Percentiles rank a stretch among this genome's conserved stretches.
Evolutionary conservation across 2,888 invertebrate species (phyloP).

Genomic region (Strigamia crassipes): DNA sequence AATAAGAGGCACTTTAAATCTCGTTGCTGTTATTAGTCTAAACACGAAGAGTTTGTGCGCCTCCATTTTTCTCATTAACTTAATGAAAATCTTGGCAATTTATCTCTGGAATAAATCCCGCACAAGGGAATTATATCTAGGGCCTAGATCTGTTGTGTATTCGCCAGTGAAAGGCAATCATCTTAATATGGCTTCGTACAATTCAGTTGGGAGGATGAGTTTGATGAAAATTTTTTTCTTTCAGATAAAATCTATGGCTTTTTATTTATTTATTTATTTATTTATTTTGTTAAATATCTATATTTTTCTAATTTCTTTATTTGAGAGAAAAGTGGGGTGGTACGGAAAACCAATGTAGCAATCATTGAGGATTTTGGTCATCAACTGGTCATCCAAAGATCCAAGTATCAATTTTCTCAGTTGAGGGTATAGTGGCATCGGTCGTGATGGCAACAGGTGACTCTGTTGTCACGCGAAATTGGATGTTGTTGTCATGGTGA

Average conservation of each 20-base stretch:
- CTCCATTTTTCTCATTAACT: constrained; percentile 16
- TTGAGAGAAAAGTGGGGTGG: not conserved
- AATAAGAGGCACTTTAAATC: constrained; percentile 21
- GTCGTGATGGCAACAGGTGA: constrained; percentile 8
- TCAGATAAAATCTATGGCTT: not conserved
- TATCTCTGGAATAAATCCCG: constrained; percentile 11
- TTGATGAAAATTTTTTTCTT: constrained; percentile 1
- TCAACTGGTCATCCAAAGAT: constrained; percentile 12
- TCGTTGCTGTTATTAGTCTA: constrained; percentile 21
- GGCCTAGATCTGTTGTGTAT: constrained; percentile 9
- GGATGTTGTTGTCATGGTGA: constrained; percentile 16
- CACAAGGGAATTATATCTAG: constrained; percentile 11
- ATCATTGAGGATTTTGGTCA: constrained; percentile 12
- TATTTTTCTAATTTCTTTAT: not conserved
- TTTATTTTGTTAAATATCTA: no score
- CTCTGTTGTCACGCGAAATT: constrained; percentile 11
- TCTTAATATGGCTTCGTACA: constrained; percentile 16
- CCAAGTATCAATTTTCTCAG: constrained; percentile 16
- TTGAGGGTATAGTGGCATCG: not conserved
- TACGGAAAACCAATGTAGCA: not conserved
- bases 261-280: no score
- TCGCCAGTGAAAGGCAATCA: constrained; percentile 21
- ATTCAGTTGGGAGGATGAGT: constrained; percentile 5
- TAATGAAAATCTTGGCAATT: constrained; percentile 21
- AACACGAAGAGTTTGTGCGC: constrained; percentile 11